A percentile compares a stretch with the other conserved stretches of the same genome.
These are phyloP conservation scores for Phacellophora camtschatica DNA, from an alignment of 30 jellyfish, hydroid and myxozoan species.

Conservation along the genomic window DNA sequence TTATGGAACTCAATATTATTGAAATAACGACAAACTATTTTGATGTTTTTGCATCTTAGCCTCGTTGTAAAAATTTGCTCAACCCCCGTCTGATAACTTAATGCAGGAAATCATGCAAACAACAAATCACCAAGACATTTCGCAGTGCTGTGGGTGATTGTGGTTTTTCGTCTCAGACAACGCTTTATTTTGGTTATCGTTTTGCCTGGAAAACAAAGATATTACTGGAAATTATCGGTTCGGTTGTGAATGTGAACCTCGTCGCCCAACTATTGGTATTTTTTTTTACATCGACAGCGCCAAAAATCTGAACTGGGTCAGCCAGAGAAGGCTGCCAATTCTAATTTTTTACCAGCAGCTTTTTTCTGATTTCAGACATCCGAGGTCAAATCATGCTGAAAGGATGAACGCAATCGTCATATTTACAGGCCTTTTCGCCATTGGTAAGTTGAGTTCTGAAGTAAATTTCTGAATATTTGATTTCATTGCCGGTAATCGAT, in stretches of 20 bases:
- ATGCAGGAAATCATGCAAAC: slow-evolving; percentile 28
- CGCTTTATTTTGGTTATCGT: background rate
- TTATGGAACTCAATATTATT: background rate
- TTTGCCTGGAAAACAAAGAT: slow-evolving; percentile 2
- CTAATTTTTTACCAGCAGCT: slow-evolving; percentile 29
- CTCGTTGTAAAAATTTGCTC: background rate
- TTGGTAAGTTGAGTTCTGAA: slow-evolving; percentile 28
- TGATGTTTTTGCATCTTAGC: background rate
- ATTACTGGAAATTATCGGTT: background rate
- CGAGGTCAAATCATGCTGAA: slow-evolving; percentile 22
- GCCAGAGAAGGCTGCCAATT: too few species aligned
- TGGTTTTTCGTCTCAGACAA: background rate
- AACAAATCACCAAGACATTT: slow-evolving; percentile 51
- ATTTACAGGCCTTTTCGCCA: background rate
- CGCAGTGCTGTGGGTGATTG: slow-evolving; percentile 41
- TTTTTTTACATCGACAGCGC: background rate
- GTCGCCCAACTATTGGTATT: background rate
- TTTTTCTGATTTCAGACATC: slow-evolving; percentile 11
- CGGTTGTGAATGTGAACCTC: background rate
- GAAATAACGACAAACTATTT: background rate
- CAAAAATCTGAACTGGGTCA: too few species aligned
- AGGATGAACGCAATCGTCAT: background rate
- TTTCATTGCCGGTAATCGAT: too few species aligned
- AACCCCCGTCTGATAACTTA: slow-evolving; percentile 15
- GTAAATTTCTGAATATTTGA: too few species aligned